phyloP scores from a whole-genome alignment of 2,888 invertebrate species.

The Sarcophaga caerulescens region DNA sequence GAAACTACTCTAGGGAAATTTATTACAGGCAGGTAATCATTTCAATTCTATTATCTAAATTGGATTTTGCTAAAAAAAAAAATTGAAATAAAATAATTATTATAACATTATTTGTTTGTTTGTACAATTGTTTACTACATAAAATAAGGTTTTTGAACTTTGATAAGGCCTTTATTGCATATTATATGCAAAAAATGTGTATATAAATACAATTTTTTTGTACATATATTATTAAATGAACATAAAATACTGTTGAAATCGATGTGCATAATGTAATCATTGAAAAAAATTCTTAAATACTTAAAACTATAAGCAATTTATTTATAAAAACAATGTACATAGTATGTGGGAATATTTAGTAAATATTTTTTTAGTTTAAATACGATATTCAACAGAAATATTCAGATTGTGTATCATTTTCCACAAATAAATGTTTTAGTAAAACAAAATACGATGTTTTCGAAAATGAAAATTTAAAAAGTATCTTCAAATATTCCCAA shows the following conservation, averaged over 20 bases:
- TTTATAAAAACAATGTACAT: not conserved
- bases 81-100: slow-evolving; percentile 2
- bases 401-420: too few relatives aligned
- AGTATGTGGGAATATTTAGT: too few relatives aligned
- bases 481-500: too few relatives aligned
- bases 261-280: too few relatives aligned
- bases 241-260: not conserved
- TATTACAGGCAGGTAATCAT: not conserved
- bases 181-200: slow-evolving; percentile 2
- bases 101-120: not conserved
- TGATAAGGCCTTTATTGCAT: slow-evolving; percentile 22
- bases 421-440: too few relatives aligned
- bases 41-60: slow-evolving; percentile 1
- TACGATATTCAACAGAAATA: too few relatives aligned
- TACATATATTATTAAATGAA: not conserved
- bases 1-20: not conserved
- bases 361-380: too few relatives aligned
- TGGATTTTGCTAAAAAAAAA: not conserved
- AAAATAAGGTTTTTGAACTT: slow-evolving; percentile 40
- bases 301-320: not conserved
- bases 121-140: not conserved
- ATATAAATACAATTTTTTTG: not conserved
- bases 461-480: too few relatives aligned
- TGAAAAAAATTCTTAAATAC: not conserved
- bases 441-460: too few relatives aligned